Evolutionary conservation across 2,888 invertebrate species (phyloP).

Genomic region (Eudasyphora cyanicolor): DNA sequence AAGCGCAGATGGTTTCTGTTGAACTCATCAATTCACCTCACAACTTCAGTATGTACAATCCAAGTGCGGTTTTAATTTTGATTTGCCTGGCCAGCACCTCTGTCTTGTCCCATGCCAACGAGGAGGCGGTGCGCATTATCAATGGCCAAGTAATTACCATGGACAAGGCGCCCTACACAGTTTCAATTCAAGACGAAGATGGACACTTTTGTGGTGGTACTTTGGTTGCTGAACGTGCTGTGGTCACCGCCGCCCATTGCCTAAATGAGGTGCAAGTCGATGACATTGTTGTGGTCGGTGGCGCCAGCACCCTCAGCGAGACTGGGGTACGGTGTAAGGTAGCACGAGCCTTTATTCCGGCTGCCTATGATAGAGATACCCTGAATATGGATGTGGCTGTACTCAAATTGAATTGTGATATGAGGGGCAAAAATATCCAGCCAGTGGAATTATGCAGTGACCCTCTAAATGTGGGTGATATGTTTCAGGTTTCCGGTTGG

Average conservation of each 20-base stretch:
- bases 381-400: conserved; percentile 34
- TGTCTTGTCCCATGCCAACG: no score
- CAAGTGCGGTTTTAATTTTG: no score
- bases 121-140: conserved; percentile 20
- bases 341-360: neutral
- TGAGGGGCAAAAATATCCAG: conserved; percentile 40
- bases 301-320: conserved; percentile 61
- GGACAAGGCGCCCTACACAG: conserved; percentile 70
- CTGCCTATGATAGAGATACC: neutral
- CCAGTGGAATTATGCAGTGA: conserved; percentile 13
- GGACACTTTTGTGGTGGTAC: conserved; percentile 74
- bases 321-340: neutral
- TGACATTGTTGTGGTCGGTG: conserved; percentile 70
- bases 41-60: no score
- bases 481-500: conserved; percentile 39
- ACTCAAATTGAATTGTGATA: neutral
- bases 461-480: neutral
- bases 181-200: conserved; percentile 69
- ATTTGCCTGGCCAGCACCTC: no score
- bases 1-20: no score
- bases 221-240: conserved; percentile 69
- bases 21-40: no score
- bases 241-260: conserved; percentile 76
- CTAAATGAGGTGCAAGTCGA: conserved; percentile 66
- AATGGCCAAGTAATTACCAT: conserved; percentile 69